Base-by-base conservation (phyloP, 2,888 invertebrate genomes). In the Machimus atricapillus region DNA sequence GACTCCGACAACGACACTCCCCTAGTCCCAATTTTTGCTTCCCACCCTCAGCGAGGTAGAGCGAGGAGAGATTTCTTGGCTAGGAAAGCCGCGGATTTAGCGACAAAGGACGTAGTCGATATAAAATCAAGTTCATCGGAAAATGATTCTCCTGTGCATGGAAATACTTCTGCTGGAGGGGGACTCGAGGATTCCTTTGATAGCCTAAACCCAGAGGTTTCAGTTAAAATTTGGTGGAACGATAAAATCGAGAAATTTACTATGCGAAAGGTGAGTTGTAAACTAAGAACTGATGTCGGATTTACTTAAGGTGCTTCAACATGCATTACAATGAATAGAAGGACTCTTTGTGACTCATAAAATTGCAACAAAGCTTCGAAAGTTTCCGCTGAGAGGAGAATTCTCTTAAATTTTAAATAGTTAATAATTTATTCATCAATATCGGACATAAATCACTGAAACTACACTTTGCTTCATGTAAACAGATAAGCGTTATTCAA, bases 121-220 rank as follows among this genome's bases (percentile, higher is more conserved):
- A 88, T 91, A 82, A 88, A 90, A 0, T 89, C 91, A 0, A 90
- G 90, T 73, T 90, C 91, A 1, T 3, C 66, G 23, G 66, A 66
- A 23, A 19, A 9, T 4, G 66, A 66, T 12, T 2, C 58, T 1
- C 1, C 58, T 58, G 58, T 27, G 23, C 8, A 23, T 23, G 58
- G 12, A 12, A 58, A 7, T 0, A 9, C 27, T 12, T 12, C 12
- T 40, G 34, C 58, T 12, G 7, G 0, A 27, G 40, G 66, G 19
- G 12, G 66, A 6, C 14, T 89, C 8, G 89, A 90, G 56, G 34
- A 79, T 8, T 90, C 90, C 0, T 90, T 89, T 40, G 90, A 91
- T 77, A 16, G 88, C 2, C 90, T 91, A 40, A 92, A 92, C 89
- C 91, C 90, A 0, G 89, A 90, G 46, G 77, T 91, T 0, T 90